phyloP scores from a whole-genome alignment of 1,140 invertebrate genomes.

The Meloidogyne exigua region DNA sequence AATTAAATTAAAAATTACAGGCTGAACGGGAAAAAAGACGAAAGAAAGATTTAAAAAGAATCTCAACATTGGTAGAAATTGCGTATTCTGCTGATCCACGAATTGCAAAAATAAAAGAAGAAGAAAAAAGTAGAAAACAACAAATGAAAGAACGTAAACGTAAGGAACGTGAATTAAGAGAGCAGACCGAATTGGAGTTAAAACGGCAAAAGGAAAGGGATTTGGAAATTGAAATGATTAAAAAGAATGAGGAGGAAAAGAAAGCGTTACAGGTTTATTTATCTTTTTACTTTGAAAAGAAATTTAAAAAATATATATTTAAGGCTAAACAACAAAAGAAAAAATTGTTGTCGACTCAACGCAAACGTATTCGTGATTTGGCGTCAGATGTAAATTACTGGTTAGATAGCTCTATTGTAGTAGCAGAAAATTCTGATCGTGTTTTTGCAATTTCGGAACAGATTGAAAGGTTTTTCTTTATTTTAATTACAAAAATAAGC shows the following conservation, averaged over 20 bases:
- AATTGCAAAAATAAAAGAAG: conserved; percentile 74
- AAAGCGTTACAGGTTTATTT: conserved; percentile 22
- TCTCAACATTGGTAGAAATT: conserved; percentile 70
- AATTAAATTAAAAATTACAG: conserved; percentile 27
- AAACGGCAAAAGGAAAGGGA: conserved; percentile 75
- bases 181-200: conserved; percentile 63
- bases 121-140: conserved; percentile 73
- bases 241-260: conserved; percentile 39
- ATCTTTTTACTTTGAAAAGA: neutral
- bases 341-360: conserved; percentile 38
- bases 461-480: conserved; percentile 27
- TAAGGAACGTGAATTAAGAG: conserved; percentile 63
- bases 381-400: conserved; percentile 38
- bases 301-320: conserved; percentile 6
- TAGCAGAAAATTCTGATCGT: conserved; percentile 1
- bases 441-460: conserved; percentile 36
- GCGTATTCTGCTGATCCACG: conserved; percentile 90
- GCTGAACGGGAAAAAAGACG: conserved; percentile 49
- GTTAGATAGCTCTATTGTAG: conserved; percentile 28
- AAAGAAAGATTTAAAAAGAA: conserved; percentile 45
- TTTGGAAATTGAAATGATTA: conserved; percentile 35
- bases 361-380: conserved; percentile 44
- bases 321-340: conserved; percentile 46
- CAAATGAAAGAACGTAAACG: conserved; percentile 65
- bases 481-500: too few relatives aligned